phyloP scores from a whole-genome alignment of 2,888 invertebrate species.

The Eupithecia abbreviata region DNA sequence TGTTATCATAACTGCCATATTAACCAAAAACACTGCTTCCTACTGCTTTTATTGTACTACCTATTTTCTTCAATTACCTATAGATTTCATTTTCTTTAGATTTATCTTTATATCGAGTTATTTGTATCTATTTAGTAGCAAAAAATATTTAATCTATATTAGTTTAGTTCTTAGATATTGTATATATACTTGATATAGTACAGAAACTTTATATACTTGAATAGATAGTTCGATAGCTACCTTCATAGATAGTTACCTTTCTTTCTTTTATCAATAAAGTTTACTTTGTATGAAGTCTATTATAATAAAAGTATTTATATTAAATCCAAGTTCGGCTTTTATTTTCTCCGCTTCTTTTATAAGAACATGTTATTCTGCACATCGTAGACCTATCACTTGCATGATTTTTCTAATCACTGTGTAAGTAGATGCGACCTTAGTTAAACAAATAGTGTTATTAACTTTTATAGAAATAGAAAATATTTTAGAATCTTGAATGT shows the following conservation, averaged over 20 bases:
- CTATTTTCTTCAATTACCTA: conserved; percentile 16
- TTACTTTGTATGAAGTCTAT: conserved; percentile 37
- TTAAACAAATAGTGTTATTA: not conserved
- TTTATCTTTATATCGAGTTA: not conserved
- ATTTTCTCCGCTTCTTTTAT: conserved; percentile 39
- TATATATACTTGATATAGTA: too few species aligned
- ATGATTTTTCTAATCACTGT: conserved; percentile 16
- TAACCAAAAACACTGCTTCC: conserved; percentile 66
- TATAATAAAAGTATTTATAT: conserved; percentile 57
- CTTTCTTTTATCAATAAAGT: conserved; percentile 19
- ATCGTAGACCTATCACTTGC: conserved; percentile 22
- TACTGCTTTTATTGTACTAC: conserved; percentile 63
- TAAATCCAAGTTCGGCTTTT: conserved; percentile 51
- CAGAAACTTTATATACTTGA: too few species aligned
- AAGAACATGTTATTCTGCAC: conserved; percentile 35
- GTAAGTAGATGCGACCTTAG: not conserved
- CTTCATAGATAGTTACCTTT: not conserved
- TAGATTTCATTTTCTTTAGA: conserved; percentile 4
- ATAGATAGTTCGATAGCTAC: not conserved
- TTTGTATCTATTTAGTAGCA: not conserved
- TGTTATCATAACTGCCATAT: conserved; percentile 57
- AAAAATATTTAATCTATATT: not conserved
- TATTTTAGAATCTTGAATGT: not conserved
- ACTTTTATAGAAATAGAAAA: not conserved
- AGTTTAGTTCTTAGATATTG: not conserved